phyloP scores from a whole-genome alignment of 2,888 invertebrate species.

The Lacanobia wlatinum region DNA sequence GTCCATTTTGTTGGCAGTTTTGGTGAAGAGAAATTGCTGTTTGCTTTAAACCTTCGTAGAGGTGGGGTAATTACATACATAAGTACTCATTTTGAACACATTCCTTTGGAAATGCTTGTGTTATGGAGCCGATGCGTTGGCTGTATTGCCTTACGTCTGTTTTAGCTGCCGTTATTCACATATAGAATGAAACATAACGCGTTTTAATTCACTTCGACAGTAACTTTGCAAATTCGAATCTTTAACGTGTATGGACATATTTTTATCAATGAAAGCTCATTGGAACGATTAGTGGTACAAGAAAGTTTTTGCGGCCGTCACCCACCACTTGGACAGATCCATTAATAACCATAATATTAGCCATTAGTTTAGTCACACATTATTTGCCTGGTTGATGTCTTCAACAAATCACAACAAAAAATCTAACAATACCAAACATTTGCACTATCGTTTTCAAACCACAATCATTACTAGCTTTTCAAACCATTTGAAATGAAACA shows the following conservation, averaged over 20 bases:
- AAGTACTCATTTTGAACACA: conserved; percentile 2
- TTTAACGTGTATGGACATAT: too few relatives aligned
- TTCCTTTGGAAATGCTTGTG: not conserved
- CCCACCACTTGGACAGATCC: too few relatives aligned
- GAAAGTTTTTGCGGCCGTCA: too few relatives aligned
- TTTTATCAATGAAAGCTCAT: too few relatives aligned
- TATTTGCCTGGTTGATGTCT: too few relatives aligned
- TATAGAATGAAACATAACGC: not conserved
- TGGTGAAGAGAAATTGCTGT: conserved; percentile 16
- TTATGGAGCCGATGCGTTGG: not conserved
- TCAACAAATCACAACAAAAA: not conserved
- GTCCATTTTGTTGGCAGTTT: conserved; percentile 30
- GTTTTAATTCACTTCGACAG: not conserved
- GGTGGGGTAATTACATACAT: not conserved
- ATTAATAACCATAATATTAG: too few relatives aligned
- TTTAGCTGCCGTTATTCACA: too few relatives aligned
- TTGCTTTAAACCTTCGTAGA: not conserved
- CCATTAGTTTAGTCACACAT: too few relatives aligned
- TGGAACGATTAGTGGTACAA: too few relatives aligned
- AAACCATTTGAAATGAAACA: conserved; percentile 20
- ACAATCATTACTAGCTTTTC: not conserved
- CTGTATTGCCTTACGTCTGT: too few relatives aligned
- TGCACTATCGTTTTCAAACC: not conserved
- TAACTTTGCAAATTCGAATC: too few relatives aligned
- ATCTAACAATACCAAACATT: not conserved